A percentile compares a stretch with the other conserved stretches of the same genome.
Conservation (phyloP, 2,113 vertebrate genomes). For the Haemorhous mexicanus region DNA sequence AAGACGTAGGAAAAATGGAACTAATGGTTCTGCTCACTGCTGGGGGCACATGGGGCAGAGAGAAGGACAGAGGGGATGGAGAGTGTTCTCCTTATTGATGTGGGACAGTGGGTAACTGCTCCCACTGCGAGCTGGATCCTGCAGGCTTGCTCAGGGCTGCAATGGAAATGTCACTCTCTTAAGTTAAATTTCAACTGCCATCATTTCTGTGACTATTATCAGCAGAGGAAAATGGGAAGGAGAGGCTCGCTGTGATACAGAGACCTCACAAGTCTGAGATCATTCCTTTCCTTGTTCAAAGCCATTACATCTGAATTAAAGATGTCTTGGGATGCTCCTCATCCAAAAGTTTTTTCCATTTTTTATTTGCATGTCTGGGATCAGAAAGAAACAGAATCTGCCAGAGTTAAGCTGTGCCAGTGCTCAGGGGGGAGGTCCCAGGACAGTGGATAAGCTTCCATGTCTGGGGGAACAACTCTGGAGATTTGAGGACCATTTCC, state of each 20-base stretch:
- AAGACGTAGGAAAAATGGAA: not conserved
- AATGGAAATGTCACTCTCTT: not conserved
- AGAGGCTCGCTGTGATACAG: not conserved
- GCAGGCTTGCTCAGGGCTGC: not conserved
- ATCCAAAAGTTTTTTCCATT: not conserved
- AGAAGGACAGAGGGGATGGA: not conserved
- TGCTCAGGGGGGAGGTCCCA: not conserved
- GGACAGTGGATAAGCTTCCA: not conserved
- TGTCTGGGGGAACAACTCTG: not conserved
- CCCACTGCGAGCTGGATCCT: not conserved
- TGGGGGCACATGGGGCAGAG: not conserved
- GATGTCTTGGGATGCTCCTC: not conserved
- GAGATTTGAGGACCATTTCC: not conserved
- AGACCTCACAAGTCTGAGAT: not conserved
- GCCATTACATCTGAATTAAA: not conserved
- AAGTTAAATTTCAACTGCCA: not conserved
- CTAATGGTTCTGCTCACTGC: not conserved
- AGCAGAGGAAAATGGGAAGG: not conserved
- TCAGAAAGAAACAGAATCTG: not conserved
- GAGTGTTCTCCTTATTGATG: not conserved
- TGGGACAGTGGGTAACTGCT: not conserved
- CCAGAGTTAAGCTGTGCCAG: not conserved
- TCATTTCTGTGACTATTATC: not conserved
- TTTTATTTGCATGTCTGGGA: not conserved
- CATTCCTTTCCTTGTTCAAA: not conserved